Evolutionary conservation across 2,113 vertebrate genomes (phyloP).

Genomic region (Castor canadensis): DNA sequence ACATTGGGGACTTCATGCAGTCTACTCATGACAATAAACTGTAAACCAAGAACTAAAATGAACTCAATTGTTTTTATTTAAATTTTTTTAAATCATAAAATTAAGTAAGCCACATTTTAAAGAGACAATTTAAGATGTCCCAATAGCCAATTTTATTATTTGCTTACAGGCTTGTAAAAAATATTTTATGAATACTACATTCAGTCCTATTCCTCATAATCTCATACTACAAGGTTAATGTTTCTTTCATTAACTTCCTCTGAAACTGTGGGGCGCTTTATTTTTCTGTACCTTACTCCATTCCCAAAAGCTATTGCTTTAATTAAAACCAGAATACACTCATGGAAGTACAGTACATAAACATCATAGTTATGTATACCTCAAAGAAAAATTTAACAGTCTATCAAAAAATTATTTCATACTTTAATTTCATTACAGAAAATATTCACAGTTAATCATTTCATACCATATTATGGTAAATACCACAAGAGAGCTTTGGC

Average conservation of each 20-base stretch:
- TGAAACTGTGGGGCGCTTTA: not conserved
- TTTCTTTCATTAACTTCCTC: not conserved
- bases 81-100: not conserved
- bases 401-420: not conserved
- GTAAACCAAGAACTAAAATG: not conserved
- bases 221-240: not conserved
- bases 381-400: not conserved
- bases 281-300: not conserved
- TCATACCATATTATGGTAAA: not conserved
- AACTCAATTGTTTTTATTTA: not conserved
- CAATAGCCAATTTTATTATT: not conserved
- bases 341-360: not conserved
- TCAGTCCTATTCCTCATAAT: not conserved
- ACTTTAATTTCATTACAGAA: conserved; percentile 1
- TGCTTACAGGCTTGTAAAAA: not conserved
- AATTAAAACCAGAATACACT: conserved; percentile 1
- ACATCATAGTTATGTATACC: not conserved
- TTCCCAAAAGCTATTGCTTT: not conserved
- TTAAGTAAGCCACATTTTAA: not conserved
- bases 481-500: conserved; percentile 35
- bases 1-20: not conserved
- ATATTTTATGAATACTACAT: not conserved
- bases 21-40: not conserved
- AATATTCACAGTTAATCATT: conserved; percentile 11
- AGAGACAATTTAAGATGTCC: not conserved